Percentiles rank a stretch among this genome's conserved stretches.
phyloP scores from a whole-genome alignment of 2,888 invertebrate species.

The Apodemia zela region DNA sequence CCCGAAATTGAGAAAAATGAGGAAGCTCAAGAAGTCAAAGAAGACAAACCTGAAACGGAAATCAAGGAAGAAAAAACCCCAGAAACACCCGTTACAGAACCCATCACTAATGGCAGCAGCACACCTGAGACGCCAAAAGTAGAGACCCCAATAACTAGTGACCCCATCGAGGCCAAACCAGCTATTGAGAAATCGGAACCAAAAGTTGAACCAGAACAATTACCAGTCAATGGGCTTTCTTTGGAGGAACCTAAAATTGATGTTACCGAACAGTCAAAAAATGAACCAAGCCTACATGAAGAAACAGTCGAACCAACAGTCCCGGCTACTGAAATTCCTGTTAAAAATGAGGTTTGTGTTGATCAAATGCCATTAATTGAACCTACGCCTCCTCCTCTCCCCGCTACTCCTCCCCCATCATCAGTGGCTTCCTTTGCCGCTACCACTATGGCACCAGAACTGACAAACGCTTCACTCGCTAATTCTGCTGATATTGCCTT shows the following conservation, averaged over 20 bases:
- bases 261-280: slow-evolving; percentile 43
- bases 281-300: slow-evolving; percentile 54
- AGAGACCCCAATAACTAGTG: slow-evolving; percentile 39
- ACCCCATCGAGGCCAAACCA: slow-evolving; percentile 38
- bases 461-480: slow-evolving; percentile 66
- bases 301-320: slow-evolving; percentile 57
- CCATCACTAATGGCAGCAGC: slow-evolving; percentile 68
- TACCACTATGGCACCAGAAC: slow-evolving; percentile 82
- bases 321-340: slow-evolving; percentile 66
- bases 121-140: slow-evolving; percentile 63
- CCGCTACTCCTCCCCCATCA: slow-evolving; percentile 87
- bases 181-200: slow-evolving; percentile 43
- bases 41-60: slow-evolving; percentile 51
- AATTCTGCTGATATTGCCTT: slow-evolving; percentile 57
- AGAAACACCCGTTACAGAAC: slow-evolving; percentile 74
- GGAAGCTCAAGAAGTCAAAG: slow-evolving; percentile 54
- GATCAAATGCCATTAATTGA: slow-evolving; percentile 82
- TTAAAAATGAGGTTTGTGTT: slow-evolving; percentile 78
- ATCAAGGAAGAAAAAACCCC: slow-evolving; percentile 64
- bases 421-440: slow-evolving; percentile 88
- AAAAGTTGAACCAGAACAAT: slow-evolving; percentile 54
- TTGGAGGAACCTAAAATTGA: slow-evolving; percentile 57
- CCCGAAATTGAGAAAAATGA: slow-evolving; percentile 55
- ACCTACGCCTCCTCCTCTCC: slow-evolving; percentile 86
- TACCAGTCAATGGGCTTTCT: slow-evolving; percentile 66